A percentile compares a stretch with the other conserved stretches of the same genome.
These are phyloP conservation scores for Pocota personata DNA, from an alignment of 2,888 invertebrate genomes.

Conservation along the genomic window DNA sequence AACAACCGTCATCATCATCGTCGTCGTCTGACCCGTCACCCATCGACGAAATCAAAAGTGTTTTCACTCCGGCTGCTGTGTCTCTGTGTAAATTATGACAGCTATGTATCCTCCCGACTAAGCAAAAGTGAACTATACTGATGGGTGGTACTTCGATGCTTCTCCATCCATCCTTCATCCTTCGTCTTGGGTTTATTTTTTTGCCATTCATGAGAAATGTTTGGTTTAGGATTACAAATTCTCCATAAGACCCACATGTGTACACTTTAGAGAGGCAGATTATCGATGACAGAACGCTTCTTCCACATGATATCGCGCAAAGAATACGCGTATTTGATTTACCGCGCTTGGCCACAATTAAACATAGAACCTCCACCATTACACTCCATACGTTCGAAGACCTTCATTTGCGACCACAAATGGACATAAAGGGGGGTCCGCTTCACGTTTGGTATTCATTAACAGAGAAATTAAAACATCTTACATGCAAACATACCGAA, in stretches of 20 bases:
- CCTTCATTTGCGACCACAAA: conserved; percentile 41
- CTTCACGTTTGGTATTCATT: conserved; percentile 53
- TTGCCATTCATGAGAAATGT: conserved; percentile 59
- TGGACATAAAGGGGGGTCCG: background rate
- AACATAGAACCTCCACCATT: conserved; percentile 9
- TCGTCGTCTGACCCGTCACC: conserved; percentile 28
- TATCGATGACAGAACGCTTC: conserved; percentile 52
- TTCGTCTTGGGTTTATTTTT: background rate
- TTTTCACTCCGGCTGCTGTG: background rate
- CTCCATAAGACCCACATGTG: conserved; percentile 50
- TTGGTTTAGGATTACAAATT: conserved; percentile 58
- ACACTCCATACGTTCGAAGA: conserved; percentile 53
- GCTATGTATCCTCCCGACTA: background rate
- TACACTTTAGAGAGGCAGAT: background rate
- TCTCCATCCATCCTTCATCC: background rate
- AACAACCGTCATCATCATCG: conserved; percentile 14
- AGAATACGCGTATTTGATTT: conserved; percentile 28
- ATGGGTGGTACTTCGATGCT: background rate
- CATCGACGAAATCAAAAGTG: conserved; percentile 59
- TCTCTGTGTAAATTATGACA: conserved; percentile 33
- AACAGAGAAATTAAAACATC: conserved; percentile 70
- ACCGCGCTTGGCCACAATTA: conserved; percentile 36
- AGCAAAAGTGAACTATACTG: background rate
- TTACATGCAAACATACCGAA: conserved; percentile 70
- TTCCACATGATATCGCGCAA: conserved; percentile 24